These are phyloP conservation scores for Protophormia terraenovae DNA, from an alignment of 2,888 invertebrate genomes.

Conservation along the genomic window DNA sequence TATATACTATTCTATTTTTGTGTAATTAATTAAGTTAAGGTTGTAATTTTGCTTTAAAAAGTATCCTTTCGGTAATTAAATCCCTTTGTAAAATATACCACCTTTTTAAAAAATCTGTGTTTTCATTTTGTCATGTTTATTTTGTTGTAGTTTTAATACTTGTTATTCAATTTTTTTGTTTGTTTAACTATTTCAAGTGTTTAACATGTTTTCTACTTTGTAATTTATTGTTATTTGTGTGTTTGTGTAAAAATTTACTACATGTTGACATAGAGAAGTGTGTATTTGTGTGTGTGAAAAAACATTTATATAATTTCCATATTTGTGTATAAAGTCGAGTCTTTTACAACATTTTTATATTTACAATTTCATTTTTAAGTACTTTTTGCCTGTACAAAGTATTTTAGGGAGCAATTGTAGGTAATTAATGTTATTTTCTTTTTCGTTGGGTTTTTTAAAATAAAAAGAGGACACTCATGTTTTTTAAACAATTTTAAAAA, in stretches of 20 bases:
- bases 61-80: not conserved
- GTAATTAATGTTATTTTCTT: not conserved
- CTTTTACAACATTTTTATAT: not conserved
- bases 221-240: slow-evolving; percentile 13
- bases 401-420: not conserved
- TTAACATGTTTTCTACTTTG: not conserved
- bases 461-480: not conserved
- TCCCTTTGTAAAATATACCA: not conserved
- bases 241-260: no score
- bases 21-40: no score
- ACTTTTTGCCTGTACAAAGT: not conserved
- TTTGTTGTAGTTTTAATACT: not conserved
- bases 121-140: not conserved
- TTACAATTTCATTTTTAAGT: not conserved
- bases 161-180: not conserved
- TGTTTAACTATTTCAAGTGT: not conserved
- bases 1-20: no score
- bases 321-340: not conserved
- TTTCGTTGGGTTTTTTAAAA: not conserved
- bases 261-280: no score
- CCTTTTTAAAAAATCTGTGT: not conserved
- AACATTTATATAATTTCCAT: not conserved
- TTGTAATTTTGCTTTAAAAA: not conserved
- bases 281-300: not conserved
- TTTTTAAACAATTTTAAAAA: not conserved